A percentile compares a stretch with the other conserved stretches of the same genome.
Conservation (phyloP, 1,140 invertebrate genomes). For the Anoplolepis gracilipes region DNA sequence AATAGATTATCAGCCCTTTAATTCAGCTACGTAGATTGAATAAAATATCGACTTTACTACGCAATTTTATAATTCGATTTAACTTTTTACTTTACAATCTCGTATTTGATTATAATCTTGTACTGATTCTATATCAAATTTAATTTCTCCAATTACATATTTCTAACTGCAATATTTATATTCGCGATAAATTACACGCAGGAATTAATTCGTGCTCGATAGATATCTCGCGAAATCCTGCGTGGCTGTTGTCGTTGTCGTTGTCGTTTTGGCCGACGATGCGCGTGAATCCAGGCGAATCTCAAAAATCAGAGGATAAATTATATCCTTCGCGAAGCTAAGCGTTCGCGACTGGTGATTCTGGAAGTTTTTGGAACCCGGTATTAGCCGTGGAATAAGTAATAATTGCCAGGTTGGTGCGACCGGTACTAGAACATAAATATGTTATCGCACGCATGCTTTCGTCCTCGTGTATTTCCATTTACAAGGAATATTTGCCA, state of each 20-base stretch:
- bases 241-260: neutral
- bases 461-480: neutral
- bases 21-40: too few species aligned
- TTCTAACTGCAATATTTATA: too few species aligned
- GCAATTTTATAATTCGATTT: too few species aligned
- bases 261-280: neutral
- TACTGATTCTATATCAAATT: too few species aligned
- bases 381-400: slow-evolving; percentile 70
- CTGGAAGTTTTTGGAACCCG: slow-evolving; percentile 64
- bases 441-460: neutral
- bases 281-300: slow-evolving; percentile 3
- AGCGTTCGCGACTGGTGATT: slow-evolving; percentile 67
- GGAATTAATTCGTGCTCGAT: neutral
- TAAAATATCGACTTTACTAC: too few species aligned
- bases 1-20: too few species aligned
- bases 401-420: slow-evolving; percentile 53
- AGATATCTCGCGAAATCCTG: neutral
- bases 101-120: too few species aligned
- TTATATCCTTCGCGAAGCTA: slow-evolving; percentile 67
- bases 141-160: too few species aligned
- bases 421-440: slow-evolving; percentile 12
- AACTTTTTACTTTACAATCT: too few species aligned
- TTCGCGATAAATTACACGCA: neutral
- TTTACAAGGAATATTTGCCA: neutral
- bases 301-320: slow-evolving; percentile 66